Evolutionary conservation across 1,140 invertebrate genomes (phyloP), one percentile per base, ranked within the genome.

Genomic region (Monochamus saltuarius): DNA sequence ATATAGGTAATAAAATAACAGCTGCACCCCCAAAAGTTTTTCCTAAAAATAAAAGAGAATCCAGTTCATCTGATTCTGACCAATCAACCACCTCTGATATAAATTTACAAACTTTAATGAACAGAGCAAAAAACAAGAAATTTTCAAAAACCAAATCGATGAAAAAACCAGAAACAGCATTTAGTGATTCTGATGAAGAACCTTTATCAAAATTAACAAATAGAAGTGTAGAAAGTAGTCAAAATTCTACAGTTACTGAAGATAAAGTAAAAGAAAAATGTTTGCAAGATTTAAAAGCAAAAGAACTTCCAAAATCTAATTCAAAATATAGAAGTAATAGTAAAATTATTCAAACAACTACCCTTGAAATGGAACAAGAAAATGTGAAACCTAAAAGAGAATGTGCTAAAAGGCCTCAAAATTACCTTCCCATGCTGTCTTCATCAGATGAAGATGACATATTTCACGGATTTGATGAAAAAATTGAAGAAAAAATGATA

Each of bases 121-220:
- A 55, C 1, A 67, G 51, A 29, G 39, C 35, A 7, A 66, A 64
- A 34, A 66, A 60, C 36, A 71, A 68, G 58, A 69, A 69, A 47
- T 64, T 61, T 8, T 56, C 61, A 1, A 66, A 68, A 51, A 70
- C 61, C 7, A 67, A 67, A 36, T 54, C 59, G 8, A 51, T 54
- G 11, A 54, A 53, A 13, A 66, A 68, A 59, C 54, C 37, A 0
- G 59, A 61, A 19, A 37, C 29, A 36, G 80, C 73, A 63, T 84
- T 83, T 50, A 83, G 80, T 67, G 82, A 83, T 69, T 83, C 82
- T 11, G 82, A 84, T 69, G 82, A 84, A 65, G 82, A 84, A 67
- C 81, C 82, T 16, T 59, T 84, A 46, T 79, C 79, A 11, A 83
- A 83, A 68, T 68, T 81, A 57, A 75, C 67, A 9, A 64, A 73